phyloP scores from a whole-genome alignment of 2,113 vertebrate species.

The Myiopsitta monachus region DNA sequence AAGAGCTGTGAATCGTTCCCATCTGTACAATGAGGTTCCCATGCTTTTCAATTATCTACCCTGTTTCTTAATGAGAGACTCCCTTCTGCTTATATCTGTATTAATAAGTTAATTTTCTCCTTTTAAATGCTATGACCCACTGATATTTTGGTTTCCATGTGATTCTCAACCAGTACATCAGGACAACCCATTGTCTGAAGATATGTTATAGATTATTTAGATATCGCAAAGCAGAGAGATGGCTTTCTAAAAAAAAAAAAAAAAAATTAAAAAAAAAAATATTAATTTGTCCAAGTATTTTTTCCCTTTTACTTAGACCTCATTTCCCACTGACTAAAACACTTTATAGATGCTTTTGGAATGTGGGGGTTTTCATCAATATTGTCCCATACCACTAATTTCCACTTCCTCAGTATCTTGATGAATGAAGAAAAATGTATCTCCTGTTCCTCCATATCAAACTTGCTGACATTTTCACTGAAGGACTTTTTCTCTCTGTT shows the following conservation, averaged over 20 bases:
- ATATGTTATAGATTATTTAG: background rate
- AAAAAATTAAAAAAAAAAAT: background rate
- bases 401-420: background rate
- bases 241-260: background rate
- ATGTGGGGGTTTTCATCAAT: background rate
- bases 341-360: background rate
- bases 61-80: background rate
- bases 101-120: background rate
- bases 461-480: background rate
- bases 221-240: background rate
- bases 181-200: background rate
- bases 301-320: background rate
- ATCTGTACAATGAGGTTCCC: background rate
- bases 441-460: background rate
- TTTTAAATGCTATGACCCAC: background rate
- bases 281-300: background rate
- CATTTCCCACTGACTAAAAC: background rate
- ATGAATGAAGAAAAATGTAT: background rate
- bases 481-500: background rate
- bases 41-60: background rate
- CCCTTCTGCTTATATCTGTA: background rate
- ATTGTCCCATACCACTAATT: background rate
- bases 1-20: background rate
- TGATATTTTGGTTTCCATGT: background rate
- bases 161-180: background rate